A percentile compares a stretch with the other conserved stretches of the same genome.
Conservation (phyloP, 1,140 invertebrate genomes). For the Aphaenogaster rudis region DNA sequence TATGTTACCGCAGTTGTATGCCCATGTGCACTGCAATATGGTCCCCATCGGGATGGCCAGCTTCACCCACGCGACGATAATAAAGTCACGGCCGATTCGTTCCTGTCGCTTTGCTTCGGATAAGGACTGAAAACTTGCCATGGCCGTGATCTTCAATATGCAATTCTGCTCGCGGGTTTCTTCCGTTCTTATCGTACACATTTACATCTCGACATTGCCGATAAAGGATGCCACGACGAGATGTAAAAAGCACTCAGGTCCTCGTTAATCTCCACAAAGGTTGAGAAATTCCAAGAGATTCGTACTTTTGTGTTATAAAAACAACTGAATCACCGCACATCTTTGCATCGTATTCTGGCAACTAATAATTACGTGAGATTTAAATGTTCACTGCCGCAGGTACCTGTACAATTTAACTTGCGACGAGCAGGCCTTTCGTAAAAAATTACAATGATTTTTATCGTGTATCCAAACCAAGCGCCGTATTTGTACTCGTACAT, state of each 20-base stretch:
- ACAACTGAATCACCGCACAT: slow-evolving; percentile 14
- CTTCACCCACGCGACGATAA: slow-evolving; percentile 72
- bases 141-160: slow-evolving; percentile 64
- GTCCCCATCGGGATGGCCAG: slow-evolving; percentile 54
- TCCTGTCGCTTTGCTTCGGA: slow-evolving; percentile 71
- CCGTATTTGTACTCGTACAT: slow-evolving; percentile 26
- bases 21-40: slow-evolving; percentile 64
- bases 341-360: slow-evolving; percentile 22
- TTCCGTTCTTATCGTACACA: slow-evolving; percentile 16
- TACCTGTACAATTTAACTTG: slow-evolving; percentile 18
- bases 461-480: background rate
- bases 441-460: slow-evolving; percentile 50
- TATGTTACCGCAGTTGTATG: slow-evolving; percentile 49
- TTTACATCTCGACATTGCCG: slow-evolving; percentile 52
- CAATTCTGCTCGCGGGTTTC: slow-evolving; percentile 49
- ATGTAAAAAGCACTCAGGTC: slow-evolving; percentile 23
- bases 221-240: slow-evolving; percentile 60
- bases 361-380: slow-evolving; percentile 39
- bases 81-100: slow-evolving; percentile 76
- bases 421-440: background rate
- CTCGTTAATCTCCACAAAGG: slow-evolving; percentile 11
- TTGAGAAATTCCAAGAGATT: slow-evolving; percentile 12
- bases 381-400: slow-evolving; percentile 35
- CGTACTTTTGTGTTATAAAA: background rate
- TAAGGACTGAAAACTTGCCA: slow-evolving; percentile 68